Evolutionary conservation across 1,140 invertebrate species (phyloP), one percentile per base, ranked within the genome.

Genomic region (Polypedilum pembai): DNA sequence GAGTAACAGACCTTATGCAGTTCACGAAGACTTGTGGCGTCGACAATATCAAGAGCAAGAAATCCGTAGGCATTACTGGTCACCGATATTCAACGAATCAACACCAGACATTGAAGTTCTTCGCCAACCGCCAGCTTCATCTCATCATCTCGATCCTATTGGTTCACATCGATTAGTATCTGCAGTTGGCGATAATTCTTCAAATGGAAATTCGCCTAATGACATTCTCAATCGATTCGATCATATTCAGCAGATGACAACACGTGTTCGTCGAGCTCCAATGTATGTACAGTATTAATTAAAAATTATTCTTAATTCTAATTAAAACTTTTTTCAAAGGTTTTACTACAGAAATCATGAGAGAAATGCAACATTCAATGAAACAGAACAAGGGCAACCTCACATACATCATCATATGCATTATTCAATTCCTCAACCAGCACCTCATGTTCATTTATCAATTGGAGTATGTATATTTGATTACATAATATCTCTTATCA

Each of bases 21-120:
- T 90, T 8, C 90, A 92, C 79, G 89, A 91, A 78, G 85, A 89
- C 76, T 80, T 92, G 20, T 92, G 90, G 89, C 84, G 89, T 74
- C 85, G 87, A 5, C 90, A 92, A 77, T 90, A 92, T 76, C 87
- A 89, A 74, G 86, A 87, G 79, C 87, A 91, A 78, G 84, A 84
- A 77, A 79, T 76, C 18, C 41, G 20, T 17, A 17, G 24, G 7
- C 41, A 41, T 20, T 40, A 33, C 20, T 74, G 73, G 41, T 12
- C 41, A 33, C n/a, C 33, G 3, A 8, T 41, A 15, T 41, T 41
- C 7, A 40, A 40, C 33, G 24, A 73, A 7, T 72, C 66, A 24
- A 40, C 24, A 4, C 40, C 73, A 0, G n/a, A n/a, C 40, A 24
- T 73, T 40, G 15, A 40, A 75, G 81, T 81, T 77, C 69, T 81